Evolutionary conservation across 2,113 vertebrate genomes (phyloP), one percentile per base, ranked within the genome.

Genomic region (Zosterops japonicus): DNA sequence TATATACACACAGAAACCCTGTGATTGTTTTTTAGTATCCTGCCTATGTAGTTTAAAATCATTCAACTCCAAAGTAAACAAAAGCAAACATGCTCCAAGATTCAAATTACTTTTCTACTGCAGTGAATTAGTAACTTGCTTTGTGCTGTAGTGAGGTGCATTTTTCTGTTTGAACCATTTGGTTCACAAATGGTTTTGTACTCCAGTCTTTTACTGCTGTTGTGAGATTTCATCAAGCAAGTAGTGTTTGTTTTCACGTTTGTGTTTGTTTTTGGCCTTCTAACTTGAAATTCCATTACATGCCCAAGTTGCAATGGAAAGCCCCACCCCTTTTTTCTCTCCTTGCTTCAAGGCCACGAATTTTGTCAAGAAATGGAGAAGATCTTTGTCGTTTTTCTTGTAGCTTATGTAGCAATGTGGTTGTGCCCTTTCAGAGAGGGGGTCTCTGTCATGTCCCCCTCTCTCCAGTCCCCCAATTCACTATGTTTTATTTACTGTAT

Each of bases 121-220:
- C 52, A 63, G 80, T 70, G 68, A 92, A 81, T 92, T 46, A 83
- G 56, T 94, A 89, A 94, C 64, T 93, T 74, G 41, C 13, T 93
- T 46, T 88, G 59, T 79, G 61, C 39, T 63, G 39, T n/a, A 24
- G 28, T 4, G 39, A 77, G 31, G 29, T 77, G 86, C 4, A 3
- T 68, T 69, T 94, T 31, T 60, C 47, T 24, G 1, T 63, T 83
- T 42, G 41, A 81, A 71, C 39, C 44, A 21, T 81, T 95, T 85
- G 41, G 24, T 86, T 95, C 44, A 81, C 64, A 86, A 95, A 86
- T 86, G 2, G 49, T 35, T 90, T 65, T n/a, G 21, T 36, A 42
- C 33, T 83, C 21, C 42, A 52, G 0, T 50, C 14, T 27, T 83
- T 89, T 71, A 11, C 31, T 72, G 8, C 18, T 80, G 25, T 44